A percentile compares a stretch with the other conserved stretches of the same genome.
phyloP scores from a whole-genome alignment of 2,888 invertebrate species.

The Rhamphomyia laevipes region DNA sequence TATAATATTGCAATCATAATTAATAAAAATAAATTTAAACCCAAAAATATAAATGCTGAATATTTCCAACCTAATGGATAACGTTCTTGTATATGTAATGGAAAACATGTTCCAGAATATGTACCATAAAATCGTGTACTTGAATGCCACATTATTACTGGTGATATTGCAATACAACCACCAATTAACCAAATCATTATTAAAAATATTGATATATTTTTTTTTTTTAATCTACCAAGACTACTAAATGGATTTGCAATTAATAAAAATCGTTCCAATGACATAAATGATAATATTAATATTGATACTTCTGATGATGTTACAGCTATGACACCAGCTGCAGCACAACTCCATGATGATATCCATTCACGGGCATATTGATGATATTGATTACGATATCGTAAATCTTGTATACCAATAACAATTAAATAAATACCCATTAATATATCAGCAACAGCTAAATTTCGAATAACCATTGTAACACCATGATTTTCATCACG shows the following conservation, averaged over 20 bases:
- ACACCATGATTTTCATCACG: slow-evolving; percentile 50
- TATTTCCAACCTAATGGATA: slow-evolving; percentile 58
- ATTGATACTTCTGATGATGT: slow-evolving; percentile 58
- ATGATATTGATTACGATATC: slow-evolving; percentile 46
- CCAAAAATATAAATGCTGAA: slow-evolving; percentile 56
- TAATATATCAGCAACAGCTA: slow-evolving; percentile 53
- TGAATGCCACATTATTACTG: slow-evolving; percentile 47
- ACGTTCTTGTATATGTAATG: slow-evolving; percentile 55
- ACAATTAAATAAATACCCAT: slow-evolving; percentile 56
- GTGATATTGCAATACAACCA: slow-evolving; percentile 48
- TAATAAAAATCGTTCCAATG: slow-evolving; percentile 52
- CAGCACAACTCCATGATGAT: slow-evolving; percentile 51
- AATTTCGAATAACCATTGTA: slow-evolving; percentile 50
- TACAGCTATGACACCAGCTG: slow-evolving; percentile 51
- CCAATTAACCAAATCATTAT: slow-evolving; percentile 49
- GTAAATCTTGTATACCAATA: slow-evolving; percentile 48
- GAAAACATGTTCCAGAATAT: slow-evolving; percentile 54
- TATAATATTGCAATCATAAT: slow-evolving; percentile 48
- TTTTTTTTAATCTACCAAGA: slow-evolving; percentile 42
- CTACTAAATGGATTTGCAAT: slow-evolving; percentile 49
- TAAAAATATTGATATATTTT: slow-evolving; percentile 42
- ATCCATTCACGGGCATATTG: slow-evolving; percentile 49
- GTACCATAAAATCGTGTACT: slow-evolving; percentile 52
- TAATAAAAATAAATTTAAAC: slow-evolving; percentile 48
- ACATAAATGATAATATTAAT: slow-evolving; percentile 55